phyloP scores from a whole-genome alignment of 2,113 vertebrate species.

The Peromyscus californicus region DNA sequence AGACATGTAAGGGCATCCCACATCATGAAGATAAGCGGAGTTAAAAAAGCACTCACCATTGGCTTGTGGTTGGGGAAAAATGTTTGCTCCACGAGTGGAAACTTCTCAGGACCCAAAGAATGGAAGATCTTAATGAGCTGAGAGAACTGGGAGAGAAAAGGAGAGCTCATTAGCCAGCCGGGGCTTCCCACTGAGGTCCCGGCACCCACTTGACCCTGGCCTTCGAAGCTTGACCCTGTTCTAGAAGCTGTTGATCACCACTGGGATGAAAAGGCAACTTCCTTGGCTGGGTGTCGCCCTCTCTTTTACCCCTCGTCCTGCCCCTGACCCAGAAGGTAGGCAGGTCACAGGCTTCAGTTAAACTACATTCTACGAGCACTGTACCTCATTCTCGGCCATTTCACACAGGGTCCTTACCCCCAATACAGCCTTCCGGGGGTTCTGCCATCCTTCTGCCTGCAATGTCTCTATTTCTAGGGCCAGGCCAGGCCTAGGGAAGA shows the following conservation, averaged over 20 bases:
- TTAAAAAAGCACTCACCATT: slow-evolving; percentile 94
- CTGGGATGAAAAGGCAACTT: background rate
- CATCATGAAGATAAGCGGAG: background rate
- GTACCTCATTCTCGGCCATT: background rate
- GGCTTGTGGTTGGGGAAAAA: slow-evolving; percentile 97
- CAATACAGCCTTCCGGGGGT: background rate
- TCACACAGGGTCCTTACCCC: background rate
- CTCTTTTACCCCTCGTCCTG: background rate
- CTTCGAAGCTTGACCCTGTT: background rate
- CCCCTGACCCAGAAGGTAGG: background rate
- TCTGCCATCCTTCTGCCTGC: background rate
- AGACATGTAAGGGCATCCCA: accelerated
- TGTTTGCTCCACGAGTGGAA: slow-evolving; percentile 96
- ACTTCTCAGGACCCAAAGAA: slow-evolving; percentile 95
- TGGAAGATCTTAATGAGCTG: slow-evolving; percentile 98
- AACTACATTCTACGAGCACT: background rate
- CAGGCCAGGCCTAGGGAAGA: background rate
- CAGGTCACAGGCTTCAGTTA: background rate
- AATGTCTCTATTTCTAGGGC: background rate
- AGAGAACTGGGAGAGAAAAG: slow-evolving; percentile 92
- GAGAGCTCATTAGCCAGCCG: background rate
- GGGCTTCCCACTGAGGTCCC: background rate
- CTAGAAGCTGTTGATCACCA: no score
- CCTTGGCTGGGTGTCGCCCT: background rate
- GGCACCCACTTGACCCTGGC: background rate